A percentile compares a stretch with the other conserved stretches of the same genome.
These are phyloP conservation scores for Plutella xylostella DNA, from an alignment of 2,888 invertebrate species.

Conservation along the genomic window DNA sequence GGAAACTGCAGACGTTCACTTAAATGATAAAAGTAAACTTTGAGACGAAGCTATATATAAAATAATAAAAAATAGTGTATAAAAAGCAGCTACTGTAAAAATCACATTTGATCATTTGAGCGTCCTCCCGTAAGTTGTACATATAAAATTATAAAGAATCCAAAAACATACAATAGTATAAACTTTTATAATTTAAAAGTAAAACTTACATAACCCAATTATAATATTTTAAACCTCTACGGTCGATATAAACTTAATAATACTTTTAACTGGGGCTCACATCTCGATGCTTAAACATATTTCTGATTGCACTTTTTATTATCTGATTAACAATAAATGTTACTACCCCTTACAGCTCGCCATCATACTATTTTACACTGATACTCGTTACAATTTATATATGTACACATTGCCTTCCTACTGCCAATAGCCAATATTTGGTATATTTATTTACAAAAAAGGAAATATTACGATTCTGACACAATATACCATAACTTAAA, in stretches of 20 bases:
- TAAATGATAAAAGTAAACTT: not conserved
- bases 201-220: slow-evolving; percentile 63
- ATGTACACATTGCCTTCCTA: not conserved
- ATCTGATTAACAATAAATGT: slow-evolving; percentile 42
- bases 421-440: slow-evolving; percentile 39
- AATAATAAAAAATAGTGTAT: not conserved
- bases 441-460: slow-evolving; percentile 66
- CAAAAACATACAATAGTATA: slow-evolving; percentile 54
- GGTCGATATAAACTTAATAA: slow-evolving; percentile 68
- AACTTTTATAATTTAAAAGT: slow-evolving; percentile 64
- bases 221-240: slow-evolving; percentile 66
- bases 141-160: slow-evolving; percentile 38
- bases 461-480: slow-evolving; percentile 30
- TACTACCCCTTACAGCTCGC: not conserved
- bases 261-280: slow-evolving; percentile 65
- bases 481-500: slow-evolving; percentile 48
- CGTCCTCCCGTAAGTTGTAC: slow-evolving; percentile 35
- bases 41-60: not conserved
- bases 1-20: not conserved
- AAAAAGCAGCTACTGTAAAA: not conserved
- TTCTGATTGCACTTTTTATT: slow-evolving; percentile 64
- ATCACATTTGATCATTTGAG: slow-evolving; percentile 48
- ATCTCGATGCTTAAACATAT: slow-evolving; percentile 55
- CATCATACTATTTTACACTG: not conserved
- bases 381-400: slow-evolving; percentile 1